These are phyloP conservation scores for Eclectus roratus DNA, from an alignment of 2,113 vertebrate genomes.

Conservation along the genomic window DNA sequence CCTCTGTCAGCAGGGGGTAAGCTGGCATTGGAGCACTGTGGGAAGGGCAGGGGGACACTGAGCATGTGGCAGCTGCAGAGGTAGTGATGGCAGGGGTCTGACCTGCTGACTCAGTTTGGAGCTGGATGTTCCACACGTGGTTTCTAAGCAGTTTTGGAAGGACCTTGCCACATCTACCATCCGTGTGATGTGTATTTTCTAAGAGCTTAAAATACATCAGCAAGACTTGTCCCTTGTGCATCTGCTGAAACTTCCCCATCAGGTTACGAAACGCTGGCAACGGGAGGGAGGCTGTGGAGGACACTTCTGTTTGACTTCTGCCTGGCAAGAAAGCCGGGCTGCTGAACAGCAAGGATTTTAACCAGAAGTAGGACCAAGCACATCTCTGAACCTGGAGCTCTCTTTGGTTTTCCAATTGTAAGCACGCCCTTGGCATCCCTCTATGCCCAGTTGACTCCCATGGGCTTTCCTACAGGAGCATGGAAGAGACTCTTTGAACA, in stretches of 20 bases:
- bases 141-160: not conserved
- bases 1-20: accelerated
- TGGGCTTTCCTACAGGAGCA: not conserved
- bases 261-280: not conserved
- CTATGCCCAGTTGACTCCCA: not conserved
- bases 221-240: not conserved
- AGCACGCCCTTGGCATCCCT: not conserved
- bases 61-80: accelerated
- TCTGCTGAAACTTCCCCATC: not conserved
- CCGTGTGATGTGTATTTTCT: not conserved
- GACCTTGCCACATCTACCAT: not conserved
- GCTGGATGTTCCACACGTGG: not conserved
- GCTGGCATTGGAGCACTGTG: not conserved
- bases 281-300: not conserved
- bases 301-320: not conserved
- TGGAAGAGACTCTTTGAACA: not conserved
- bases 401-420: not conserved
- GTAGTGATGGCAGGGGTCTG: accelerated
- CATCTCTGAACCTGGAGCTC: not conserved
- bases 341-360: not conserved
- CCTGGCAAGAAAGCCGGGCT: not conserved
- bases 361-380: not conserved
- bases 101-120: not conserved
- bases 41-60: not conserved
- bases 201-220: not conserved